phyloP scores from a whole-genome alignment of 2,797 vertebrate species.

The Picus viridis region DNA sequence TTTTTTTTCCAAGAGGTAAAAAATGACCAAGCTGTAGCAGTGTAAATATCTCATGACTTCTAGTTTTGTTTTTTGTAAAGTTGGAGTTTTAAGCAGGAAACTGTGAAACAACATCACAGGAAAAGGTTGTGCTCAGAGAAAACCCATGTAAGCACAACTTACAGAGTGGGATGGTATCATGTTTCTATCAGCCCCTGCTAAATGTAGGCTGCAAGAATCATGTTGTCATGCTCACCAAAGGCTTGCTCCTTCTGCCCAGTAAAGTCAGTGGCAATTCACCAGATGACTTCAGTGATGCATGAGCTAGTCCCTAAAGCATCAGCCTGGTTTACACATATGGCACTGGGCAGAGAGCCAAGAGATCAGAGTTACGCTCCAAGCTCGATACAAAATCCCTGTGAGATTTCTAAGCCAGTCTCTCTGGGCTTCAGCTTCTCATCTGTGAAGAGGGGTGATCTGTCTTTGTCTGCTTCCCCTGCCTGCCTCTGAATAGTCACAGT shows the following conservation, averaged over 20 bases:
- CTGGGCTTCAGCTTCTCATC: not conserved
- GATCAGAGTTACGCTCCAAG: not conserved
- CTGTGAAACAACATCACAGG: not conserved
- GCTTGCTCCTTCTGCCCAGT: not conserved
- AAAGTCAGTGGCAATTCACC: not conserved
- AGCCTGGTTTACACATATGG: not conserved
- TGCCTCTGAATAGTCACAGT: not conserved
- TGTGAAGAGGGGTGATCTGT: not conserved
- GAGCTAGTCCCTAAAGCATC: not conserved
- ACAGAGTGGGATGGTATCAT: not conserved
- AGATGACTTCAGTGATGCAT: not conserved
- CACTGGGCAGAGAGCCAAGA: not conserved
- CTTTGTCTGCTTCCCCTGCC: not conserved
- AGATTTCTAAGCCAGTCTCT: not conserved
- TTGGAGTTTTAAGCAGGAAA: not conserved
- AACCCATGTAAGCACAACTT: not conserved
- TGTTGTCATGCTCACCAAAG: not conserved
- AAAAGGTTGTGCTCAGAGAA: not conserved
- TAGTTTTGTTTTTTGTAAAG: not conserved
- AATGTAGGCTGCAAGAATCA: not conserved
- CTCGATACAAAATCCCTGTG: not conserved
- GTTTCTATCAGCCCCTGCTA: not conserved
- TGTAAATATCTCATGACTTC: not conserved
- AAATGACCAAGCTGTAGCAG: constrained; percentile 29
- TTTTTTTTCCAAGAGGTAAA: constrained; percentile 36